Conservation (phyloP, 2,113 vertebrate species). For the Brachionichthys hirsutus region DNA sequence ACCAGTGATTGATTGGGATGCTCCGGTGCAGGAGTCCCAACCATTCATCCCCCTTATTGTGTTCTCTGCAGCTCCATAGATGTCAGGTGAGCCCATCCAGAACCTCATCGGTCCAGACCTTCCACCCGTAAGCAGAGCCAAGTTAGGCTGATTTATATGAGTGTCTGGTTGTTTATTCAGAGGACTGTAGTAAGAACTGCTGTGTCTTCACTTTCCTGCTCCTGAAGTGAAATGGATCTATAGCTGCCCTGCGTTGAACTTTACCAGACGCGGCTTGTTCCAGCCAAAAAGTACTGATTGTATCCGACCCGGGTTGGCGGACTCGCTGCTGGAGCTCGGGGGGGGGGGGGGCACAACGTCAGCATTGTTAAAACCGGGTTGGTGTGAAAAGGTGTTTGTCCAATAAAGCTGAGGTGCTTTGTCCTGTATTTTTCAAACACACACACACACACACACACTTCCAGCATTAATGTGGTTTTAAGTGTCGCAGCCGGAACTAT, state of each 20-base stretch:
- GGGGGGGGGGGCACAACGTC: constrained; percentile 13
- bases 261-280: constrained; percentile 29
- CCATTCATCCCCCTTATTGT: too few relatives aligned
- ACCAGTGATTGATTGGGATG: too few relatives aligned
- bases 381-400: constrained; percentile 27
- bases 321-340: constrained; percentile 13
- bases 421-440: constrained; percentile 1
- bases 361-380: constrained; percentile 31
- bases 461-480: neutral
- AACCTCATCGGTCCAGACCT: neutral
- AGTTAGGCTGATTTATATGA: constrained; percentile 8
- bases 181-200: constrained; percentile 12
- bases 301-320: constrained; percentile 24
- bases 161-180: neutral
- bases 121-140: neutral
- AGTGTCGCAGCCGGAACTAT: neutral
- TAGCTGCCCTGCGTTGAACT: constrained; percentile 28
- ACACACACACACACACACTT: neutral
- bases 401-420: constrained; percentile 32
- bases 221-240: constrained; percentile 10
- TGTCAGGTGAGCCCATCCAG: neutral
- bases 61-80: neutral
- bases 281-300: constrained; percentile 24
- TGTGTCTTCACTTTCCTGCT: constrained; percentile 9
- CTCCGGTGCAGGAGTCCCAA: too few relatives aligned